Percentiles rank a stretch among this genome's conserved stretches.
Evolutionary conservation across 2,797 vertebrate species (phyloP).

Genomic region (Cossypha heuglini): DNA sequence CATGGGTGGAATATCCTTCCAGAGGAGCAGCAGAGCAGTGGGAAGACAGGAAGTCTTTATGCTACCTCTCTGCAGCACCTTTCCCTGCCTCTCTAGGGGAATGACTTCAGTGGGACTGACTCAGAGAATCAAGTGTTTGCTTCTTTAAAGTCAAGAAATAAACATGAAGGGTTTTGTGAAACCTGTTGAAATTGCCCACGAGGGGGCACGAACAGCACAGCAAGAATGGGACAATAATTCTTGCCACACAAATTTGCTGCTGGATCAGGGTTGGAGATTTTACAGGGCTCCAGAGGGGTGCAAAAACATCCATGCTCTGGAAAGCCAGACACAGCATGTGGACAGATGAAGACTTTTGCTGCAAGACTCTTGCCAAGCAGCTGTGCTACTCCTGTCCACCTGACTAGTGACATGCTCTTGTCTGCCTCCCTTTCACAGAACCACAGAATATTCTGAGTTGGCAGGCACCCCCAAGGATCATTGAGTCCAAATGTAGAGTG

Average conservation of each 20-base stretch:
- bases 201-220: not conserved
- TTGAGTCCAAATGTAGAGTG: not conserved
- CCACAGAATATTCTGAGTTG: not conserved
- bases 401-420: not conserved
- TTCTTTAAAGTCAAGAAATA: not conserved
- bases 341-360: not conserved
- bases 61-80: rapidly evolving
- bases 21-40: not conserved
- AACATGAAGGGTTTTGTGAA: not conserved
- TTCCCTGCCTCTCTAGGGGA: not conserved
- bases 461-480: not conserved
- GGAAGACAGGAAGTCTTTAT: not conserved
- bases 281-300: not conserved
- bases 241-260: not conserved
- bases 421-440: not conserved
- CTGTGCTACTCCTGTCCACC: not conserved
- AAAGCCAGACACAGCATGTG: not conserved
- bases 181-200: not conserved
- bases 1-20: not conserved
- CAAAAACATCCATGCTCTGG: not conserved
- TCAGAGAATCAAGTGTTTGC: not conserved
- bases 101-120: not conserved
- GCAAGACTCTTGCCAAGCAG: not conserved
- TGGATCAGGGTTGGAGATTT: not conserved
- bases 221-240: not conserved